Percentiles rank a stretch among this genome's conserved stretches.
phyloP scores from a whole-genome alignment of 2,888 invertebrate species.

The Globia sparganii region DNA sequence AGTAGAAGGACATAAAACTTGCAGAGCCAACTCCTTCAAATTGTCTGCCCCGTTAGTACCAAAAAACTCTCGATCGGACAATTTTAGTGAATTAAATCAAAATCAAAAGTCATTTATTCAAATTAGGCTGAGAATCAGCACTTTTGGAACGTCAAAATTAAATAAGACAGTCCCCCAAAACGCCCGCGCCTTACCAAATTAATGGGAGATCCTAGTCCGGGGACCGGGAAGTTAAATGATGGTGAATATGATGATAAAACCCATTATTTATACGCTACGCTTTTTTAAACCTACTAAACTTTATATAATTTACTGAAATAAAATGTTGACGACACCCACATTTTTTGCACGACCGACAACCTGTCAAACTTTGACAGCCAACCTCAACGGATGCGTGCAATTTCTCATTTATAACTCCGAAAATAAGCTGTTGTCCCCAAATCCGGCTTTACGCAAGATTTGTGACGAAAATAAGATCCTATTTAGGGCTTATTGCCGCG shows the following conservation, averaged over 20 bases:
- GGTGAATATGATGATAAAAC: not conserved
- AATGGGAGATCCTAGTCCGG: not conserved
- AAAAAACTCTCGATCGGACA: no score
- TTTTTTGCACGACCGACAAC: conserved; percentile 69
- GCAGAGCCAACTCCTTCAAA: not conserved
- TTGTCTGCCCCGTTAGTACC: no score
- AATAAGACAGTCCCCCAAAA: no score
- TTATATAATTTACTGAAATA: not conserved
- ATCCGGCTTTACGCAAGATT: conserved; percentile 73
- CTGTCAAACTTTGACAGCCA: conserved; percentile 70
- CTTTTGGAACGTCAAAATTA: no score
- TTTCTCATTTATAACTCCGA: conserved; percentile 69
- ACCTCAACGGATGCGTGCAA: conserved; percentile 73
- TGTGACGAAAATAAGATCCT: conserved; percentile 65
- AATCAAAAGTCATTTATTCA: no score
- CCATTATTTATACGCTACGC: not conserved
- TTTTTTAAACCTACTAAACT: not conserved
- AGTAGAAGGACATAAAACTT: not conserved
- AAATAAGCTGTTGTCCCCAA: conserved; percentile 72
- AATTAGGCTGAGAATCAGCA: no score
- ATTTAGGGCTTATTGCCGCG: conserved; percentile 58
- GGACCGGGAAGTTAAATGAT: not conserved
- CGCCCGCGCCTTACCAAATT: no score
- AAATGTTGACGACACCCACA: conserved; percentile 54
- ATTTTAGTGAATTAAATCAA: not conserved